Conservation (phyloP, 2,888 invertebrate species). For the Eretmocerus hayati region DNA sequence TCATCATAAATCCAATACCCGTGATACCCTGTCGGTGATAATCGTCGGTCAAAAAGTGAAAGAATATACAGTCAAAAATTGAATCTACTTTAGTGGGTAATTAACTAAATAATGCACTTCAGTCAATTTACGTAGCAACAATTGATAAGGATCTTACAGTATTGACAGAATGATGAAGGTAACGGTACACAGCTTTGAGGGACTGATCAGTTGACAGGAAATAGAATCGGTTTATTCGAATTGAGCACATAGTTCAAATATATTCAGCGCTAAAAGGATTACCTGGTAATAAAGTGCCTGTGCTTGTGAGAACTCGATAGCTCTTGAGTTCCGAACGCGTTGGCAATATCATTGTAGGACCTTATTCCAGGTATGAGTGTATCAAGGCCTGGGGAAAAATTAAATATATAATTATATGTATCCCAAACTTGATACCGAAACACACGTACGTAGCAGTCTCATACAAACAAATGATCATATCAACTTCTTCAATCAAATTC, state of each 20-base stretch:
- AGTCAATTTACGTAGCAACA: conserved; percentile 22
- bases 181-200: too few relatives aligned
- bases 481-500: conserved; percentile 11
- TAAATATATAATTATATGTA: conserved; percentile 19
- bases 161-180: conserved; percentile 6
- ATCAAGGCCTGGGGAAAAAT: conserved; percentile 17
- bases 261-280: conserved; percentile 20
- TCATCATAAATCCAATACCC: conserved; percentile 9
- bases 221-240: conserved; percentile 1
- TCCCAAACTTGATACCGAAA: conserved; percentile 11
- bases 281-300: conserved; percentile 40
- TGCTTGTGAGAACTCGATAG: conserved; percentile 29
- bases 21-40: conserved; percentile 25
- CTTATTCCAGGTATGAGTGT: conserved; percentile 18
- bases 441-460: too few relatives aligned
- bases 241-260: conserved; percentile 7
- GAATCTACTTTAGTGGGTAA: conserved; percentile 14
- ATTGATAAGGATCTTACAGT: conserved; percentile 16
- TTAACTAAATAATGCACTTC: conserved; percentile 27
- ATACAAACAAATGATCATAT: too few relatives aligned
- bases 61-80: too few relatives aligned
- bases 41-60: conserved; percentile 9
- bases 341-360: conserved; percentile 32
- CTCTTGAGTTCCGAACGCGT: conserved; percentile 25
- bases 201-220: too few relatives aligned